Conservation (phyloP, 2,113 vertebrate genomes). For the Illadopsis cleaveri region DNA sequence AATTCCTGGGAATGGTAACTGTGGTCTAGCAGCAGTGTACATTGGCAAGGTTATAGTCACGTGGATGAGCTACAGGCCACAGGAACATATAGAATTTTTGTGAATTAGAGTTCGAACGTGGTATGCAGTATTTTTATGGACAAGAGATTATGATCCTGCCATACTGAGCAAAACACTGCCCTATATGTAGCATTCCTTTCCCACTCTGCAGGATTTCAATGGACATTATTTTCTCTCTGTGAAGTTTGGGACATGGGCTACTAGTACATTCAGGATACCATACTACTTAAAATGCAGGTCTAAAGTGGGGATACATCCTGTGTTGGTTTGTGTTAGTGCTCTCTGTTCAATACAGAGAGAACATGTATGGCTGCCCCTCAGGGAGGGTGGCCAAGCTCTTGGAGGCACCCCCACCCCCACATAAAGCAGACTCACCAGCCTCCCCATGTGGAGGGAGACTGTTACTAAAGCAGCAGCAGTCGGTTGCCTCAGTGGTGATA, state of each 20-base stretch:
- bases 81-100: neutral
- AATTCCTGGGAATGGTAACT: neutral
- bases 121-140: neutral
- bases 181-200: neutral
- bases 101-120: neutral
- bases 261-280: neutral
- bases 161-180: neutral
- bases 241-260: neutral
- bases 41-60: neutral
- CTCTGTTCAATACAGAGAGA: neutral
- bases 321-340: neutral
- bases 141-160: neutral
- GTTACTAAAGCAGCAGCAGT: neutral
- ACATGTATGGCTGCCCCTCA: neutral
- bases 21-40: neutral
- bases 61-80: neutral
- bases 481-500: neutral
- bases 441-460: neutral
- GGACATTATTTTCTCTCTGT: neutral
- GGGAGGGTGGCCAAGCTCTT: neutral
- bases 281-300: neutral
- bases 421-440: neutral
- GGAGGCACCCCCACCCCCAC: rapidly evolving
- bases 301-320: neutral
- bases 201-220: neutral